Evolutionary conservation across 2,113 vertebrate genomes (phyloP), one percentile per base, ranked within the genome.

Genomic region (Pseudopodoces humilis): DNA sequence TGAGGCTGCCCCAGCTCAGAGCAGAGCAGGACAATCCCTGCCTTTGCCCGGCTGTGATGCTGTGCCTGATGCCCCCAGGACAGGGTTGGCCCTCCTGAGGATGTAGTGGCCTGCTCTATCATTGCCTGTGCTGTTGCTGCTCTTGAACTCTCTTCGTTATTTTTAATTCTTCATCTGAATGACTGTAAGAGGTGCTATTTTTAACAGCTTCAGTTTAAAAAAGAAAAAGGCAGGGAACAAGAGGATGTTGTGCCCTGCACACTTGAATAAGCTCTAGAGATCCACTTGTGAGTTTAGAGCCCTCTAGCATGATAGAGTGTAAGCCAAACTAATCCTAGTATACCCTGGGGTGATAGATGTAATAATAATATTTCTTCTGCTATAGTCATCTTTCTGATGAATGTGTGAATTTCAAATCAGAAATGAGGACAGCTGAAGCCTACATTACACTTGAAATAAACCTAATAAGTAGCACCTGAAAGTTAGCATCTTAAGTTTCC

Each of bases 1-100:
- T 44, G 71, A 59, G 53, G 25, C 21, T 0, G 0, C 21, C 37
- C 37, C 62, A 59, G 31, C 0, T 1, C 71, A 86, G 53, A 68
- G 71, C 62, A 86, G 21, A 76, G 53, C 3, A 1, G 63, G 62
- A 68, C 46, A 68, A 27, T 44, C 33, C 52, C 31, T 31, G 68
- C 37, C 11, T 27, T 52, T 52, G 23, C 59, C 62, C 1, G 0
- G 43, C 83, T 85, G 25, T 0, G 0, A 31, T 27, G 60, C 35
- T 76, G 35, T 12, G 49, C 69, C 69, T 6, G 12, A 41, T 56
- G n/a, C 5, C 0, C 23, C 13, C 43, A 67, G 60, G 35, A 67
- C 44, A 76, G 0, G 1, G 0, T 1, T 68, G 11, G 4, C 31
- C 21, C 5, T 50, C 44, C 31, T 76, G 25, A 44, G 65, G 18